phyloP scores from a whole-genome alignment of 2,888 invertebrate genomes.

The Dynastes grantii region DNA sequence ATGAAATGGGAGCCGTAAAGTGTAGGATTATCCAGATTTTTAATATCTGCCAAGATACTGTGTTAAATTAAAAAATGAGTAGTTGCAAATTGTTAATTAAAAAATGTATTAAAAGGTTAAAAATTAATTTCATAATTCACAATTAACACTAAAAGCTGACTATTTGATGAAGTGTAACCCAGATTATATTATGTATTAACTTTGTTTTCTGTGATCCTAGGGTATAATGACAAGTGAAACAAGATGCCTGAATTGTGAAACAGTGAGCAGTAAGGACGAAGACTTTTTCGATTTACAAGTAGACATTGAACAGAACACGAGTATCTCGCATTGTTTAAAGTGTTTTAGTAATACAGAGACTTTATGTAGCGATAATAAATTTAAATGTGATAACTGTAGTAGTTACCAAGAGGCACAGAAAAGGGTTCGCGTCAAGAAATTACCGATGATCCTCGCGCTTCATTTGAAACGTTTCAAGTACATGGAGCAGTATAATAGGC shows the following conservation, averaged over 20 bases:
- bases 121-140: no score
- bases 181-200: no score
- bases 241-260: slow-evolving; percentile 98
- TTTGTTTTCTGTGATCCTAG: slow-evolving; percentile 59
- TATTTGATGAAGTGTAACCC: no score
- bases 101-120: no score
- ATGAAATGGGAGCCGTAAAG: no score
- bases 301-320: slow-evolving; percentile 99
- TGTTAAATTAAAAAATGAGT: no score
- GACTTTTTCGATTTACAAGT: slow-evolving; percentile 99
- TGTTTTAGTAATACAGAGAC: slow-evolving; percentile 99
- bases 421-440: slow-evolving; percentile 98
- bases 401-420: slow-evolving; percentile 99
- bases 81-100: no score
- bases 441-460: slow-evolving; percentile 97
- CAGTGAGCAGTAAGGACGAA: slow-evolving; percentile 99
- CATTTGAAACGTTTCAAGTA: slow-evolving; percentile 98
- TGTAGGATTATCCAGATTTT: no score
- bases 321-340: slow-evolving; percentile 97
- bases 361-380: slow-evolving; percentile 98
- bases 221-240: slow-evolving; percentile 99
- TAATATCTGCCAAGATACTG: no score
- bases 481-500: slow-evolving; percentile 98
- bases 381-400: slow-evolving; percentile 99
- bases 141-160: no score